phyloP scores from a whole-genome alignment of 53 echinoderm and acorn worm genomes.

The Mesocentrotus franciscanus region DNA sequence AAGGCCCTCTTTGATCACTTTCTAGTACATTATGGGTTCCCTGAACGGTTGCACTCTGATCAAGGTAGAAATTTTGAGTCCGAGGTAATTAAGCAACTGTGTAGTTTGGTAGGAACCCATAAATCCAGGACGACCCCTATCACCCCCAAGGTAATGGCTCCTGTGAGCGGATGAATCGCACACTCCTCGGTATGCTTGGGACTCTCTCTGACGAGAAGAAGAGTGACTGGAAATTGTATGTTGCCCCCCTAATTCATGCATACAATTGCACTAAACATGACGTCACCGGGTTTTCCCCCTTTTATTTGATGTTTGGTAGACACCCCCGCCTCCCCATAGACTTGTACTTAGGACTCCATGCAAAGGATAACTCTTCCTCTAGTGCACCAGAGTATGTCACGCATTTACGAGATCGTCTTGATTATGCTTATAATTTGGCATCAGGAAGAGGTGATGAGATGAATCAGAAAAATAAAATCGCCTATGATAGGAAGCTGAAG shows the following conservation, averaged over 20 bases:
- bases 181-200: constrained; percentile 69
- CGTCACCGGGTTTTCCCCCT: constrained; percentile 72
- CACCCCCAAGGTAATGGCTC: constrained; percentile 75
- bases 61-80: constrained; percentile 76
- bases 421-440: constrained; percentile 58
- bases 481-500: neutral
- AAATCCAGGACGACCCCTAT: constrained; percentile 72
- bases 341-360: constrained; percentile 45
- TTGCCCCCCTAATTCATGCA: constrained; percentile 72
- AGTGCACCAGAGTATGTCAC: constrained; percentile 40
- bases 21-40: constrained; percentile 78
- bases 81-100: constrained; percentile 59
- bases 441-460: constrained; percentile 27
- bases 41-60: constrained; percentile 74
- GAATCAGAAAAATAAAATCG: neutral
- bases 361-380: neutral
- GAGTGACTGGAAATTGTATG: constrained; percentile 72
- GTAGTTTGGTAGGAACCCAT: constrained; percentile 55
- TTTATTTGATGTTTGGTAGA: constrained; percentile 75
- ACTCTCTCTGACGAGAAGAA: constrained; percentile 63
- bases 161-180: constrained; percentile 73
- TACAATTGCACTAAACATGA: constrained; percentile 72
- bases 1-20: constrained; percentile 74
- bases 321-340: constrained; percentile 69
- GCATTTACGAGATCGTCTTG: constrained; percentile 18